Evolutionary conservation across 2,797 vertebrate species (phyloP).

Genomic region (Phrynocephalus forsythii): DNA sequence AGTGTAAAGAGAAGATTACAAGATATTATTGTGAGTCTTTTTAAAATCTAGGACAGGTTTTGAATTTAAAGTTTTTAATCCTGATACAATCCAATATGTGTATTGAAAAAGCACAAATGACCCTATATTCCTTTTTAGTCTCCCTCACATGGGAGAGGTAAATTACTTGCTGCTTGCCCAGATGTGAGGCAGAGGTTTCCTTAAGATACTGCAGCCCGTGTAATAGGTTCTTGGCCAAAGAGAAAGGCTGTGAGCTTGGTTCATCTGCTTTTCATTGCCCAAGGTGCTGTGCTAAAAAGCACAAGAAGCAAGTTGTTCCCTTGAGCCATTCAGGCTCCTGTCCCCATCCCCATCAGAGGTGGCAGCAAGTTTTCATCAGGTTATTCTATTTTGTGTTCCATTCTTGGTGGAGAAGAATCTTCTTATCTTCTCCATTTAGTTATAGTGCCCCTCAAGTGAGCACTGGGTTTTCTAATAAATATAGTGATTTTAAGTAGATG

Average conservation of each 20-base stretch:
- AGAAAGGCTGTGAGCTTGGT: background rate
- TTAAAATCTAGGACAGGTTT: background rate
- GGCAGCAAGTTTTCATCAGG: background rate
- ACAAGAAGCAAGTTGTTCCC: background rate
- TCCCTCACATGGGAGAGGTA: background rate
- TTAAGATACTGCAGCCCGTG: background rate
- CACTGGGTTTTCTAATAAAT: background rate
- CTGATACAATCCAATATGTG: background rate
- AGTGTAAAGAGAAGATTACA: background rate
- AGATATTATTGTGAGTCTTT: background rate
- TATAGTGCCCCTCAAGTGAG: background rate
- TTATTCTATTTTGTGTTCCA: background rate
- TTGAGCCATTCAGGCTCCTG: background rate
- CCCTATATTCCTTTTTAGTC: too few species aligned
- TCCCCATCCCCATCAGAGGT: too few species aligned
- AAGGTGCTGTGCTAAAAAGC: background rate
- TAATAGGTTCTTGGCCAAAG: background rate
- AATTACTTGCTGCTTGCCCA: background rate
- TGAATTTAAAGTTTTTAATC: background rate
- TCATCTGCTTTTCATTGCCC: background rate
- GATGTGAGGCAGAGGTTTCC: background rate
- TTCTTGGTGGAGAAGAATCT: too few species aligned
- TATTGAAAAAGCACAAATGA: background rate
- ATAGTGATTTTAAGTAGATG: constrained; percentile 42
- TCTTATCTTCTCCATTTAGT: background rate